phyloP scores from a whole-genome alignment of 2,888 invertebrate genomes.

The Choreutis nemorana region DNA sequence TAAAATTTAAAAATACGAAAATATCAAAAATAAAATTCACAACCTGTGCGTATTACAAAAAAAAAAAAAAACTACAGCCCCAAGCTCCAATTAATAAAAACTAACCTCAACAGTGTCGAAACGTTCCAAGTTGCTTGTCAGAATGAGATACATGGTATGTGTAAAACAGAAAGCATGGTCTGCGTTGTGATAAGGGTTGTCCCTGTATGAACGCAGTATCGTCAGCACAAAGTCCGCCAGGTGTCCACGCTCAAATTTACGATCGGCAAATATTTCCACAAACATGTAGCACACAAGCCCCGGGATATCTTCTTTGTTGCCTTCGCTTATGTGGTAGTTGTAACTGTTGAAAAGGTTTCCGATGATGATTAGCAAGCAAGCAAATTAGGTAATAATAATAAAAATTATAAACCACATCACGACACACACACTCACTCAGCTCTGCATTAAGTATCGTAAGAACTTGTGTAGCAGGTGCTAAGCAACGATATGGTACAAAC shows the following conservation, averaged over 20 bases:
- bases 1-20: no score
- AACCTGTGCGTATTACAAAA: conserved; percentile 1
- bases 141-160: conserved; percentile 67
- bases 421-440: no score
- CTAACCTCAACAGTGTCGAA: conserved; percentile 58
- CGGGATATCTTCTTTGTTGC: conserved; percentile 54
- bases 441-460: no score
- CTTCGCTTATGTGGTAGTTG: conserved; percentile 63
- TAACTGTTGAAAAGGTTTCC: no score
- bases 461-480: no score
- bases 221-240: conserved; percentile 59
- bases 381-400: no score
- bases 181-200: conserved; percentile 69
- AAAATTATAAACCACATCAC: no score
- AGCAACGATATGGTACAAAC: no score
- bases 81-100: conserved; percentile 5
- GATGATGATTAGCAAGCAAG: no score
- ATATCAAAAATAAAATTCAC: no score
- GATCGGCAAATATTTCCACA: conserved; percentile 44
- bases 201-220: conserved; percentile 49
- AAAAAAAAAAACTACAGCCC: conserved; percentile 1
- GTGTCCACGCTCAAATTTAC: conserved; percentile 32
- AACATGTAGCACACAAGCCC: conserved; percentile 62
- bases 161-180: conserved; percentile 70
- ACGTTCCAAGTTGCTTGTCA: conserved; percentile 46